phyloP scores from a whole-genome alignment of 92 coral and sea anemone genomes.

The Anthopleura xanthogrammica region DNA sequence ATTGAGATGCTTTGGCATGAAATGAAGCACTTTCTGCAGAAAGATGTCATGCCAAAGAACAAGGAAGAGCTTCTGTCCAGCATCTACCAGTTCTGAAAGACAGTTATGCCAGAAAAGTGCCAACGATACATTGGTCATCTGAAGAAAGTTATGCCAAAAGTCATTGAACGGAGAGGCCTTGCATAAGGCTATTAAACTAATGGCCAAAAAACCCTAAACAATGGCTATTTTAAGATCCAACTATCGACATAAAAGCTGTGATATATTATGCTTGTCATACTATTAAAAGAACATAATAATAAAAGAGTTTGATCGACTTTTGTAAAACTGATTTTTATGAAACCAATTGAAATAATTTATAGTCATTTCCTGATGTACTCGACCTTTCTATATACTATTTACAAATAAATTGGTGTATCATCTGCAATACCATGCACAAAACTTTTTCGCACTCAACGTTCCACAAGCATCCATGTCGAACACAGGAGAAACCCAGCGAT shows the following conservation, averaged over 20 bases:
- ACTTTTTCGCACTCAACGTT: too few relatives aligned
- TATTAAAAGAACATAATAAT: too few relatives aligned
- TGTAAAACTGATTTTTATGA: neutral
- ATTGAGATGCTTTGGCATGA: neutral
- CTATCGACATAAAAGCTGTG: neutral
- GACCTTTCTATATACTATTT: too few relatives aligned
- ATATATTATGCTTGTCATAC: neutral
- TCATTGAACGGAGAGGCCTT: conserved; percentile 28
- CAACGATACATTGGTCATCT: conserved; percentile 20
- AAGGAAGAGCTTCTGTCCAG: conserved; percentile 46
- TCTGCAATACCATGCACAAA: neutral
- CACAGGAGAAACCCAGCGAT: too few relatives aligned
- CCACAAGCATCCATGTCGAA: too few relatives aligned
- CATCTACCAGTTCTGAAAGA: conserved; percentile 40
- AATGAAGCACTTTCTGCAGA: conserved; percentile 38
- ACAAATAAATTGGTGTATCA: too few relatives aligned
- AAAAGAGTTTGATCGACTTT: neutral
- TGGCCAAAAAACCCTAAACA: neutral
- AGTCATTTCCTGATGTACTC: neutral
- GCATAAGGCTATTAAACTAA: conserved; percentile 25
- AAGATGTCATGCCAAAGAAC: conserved; percentile 35
- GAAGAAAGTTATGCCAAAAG: conserved; percentile 41
- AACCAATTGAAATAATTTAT: neutral
- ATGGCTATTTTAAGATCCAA: neutral
- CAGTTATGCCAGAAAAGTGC: conserved; percentile 38